phyloP scores from a whole-genome alignment of 2,797 vertebrate species.

The Spinibarbus caldwelli region DNA sequence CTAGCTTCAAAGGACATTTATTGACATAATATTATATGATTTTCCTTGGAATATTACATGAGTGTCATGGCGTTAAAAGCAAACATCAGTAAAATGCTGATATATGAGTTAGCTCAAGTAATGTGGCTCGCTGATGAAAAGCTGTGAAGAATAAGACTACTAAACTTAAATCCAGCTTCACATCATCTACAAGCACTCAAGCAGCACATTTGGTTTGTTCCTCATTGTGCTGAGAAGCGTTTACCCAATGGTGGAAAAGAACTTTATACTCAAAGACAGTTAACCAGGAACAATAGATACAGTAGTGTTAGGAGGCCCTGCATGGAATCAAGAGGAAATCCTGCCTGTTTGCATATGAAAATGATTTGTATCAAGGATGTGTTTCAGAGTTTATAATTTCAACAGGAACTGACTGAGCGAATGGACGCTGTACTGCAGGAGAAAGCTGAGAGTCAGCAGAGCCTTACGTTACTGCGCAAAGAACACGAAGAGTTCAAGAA shows the following conservation, averaged over 20 bases:
- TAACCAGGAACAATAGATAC: background rate
- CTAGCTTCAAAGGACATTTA: no score
- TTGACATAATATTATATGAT: no score
- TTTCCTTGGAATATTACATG: no score
- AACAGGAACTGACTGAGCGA: slow-evolving; percentile 89
- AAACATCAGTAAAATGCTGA: background rate
- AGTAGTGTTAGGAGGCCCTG: background rate
- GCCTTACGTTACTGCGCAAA: slow-evolving; percentile 82
- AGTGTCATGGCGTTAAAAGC: no score
- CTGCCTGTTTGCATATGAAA: background rate
- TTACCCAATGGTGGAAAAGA: background rate
- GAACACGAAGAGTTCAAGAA: slow-evolving; percentile 82
- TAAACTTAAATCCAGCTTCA: no score
- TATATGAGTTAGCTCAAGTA: no score
- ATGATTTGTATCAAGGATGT: background rate
- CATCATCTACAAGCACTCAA: no score
- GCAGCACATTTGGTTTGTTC: no score
- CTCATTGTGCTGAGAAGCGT: background rate
- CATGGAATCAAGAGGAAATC: no score
- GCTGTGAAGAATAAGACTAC: no score
- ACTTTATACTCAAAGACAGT: background rate
- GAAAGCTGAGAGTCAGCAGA: slow-evolving; percentile 94
- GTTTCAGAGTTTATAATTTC: slow-evolving; percentile 39
- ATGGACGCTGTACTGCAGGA: slow-evolving; percentile 89
- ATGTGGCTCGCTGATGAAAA: no score